A percentile compares a stretch with the other conserved stretches of the same genome.
Evolutionary conservation across 2,888 invertebrate species (phyloP).

Genomic region (Taphrorychus bicolor): DNA sequence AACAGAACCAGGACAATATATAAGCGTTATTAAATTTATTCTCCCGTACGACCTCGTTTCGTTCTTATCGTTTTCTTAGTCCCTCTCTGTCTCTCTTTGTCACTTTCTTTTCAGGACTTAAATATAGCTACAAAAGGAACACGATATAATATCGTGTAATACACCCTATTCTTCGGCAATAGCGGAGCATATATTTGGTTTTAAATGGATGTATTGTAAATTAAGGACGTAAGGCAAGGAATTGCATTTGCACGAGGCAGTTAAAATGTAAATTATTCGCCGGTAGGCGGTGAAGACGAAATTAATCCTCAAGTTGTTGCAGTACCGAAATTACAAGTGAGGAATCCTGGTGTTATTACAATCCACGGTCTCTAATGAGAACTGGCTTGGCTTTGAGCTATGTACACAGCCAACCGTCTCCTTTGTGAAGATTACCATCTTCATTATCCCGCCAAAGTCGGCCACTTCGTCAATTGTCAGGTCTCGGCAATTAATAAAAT

Average conservation of each 20-base stretch:
- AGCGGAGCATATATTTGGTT: too few species aligned
- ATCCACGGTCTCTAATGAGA: background rate
- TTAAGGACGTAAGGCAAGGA: slow-evolving; percentile 13
- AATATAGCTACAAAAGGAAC: too few species aligned
- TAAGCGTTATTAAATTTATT: slow-evolving; percentile 33
- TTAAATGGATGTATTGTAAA: slow-evolving; percentile 1
- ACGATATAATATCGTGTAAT: too few species aligned
- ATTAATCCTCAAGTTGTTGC: slow-evolving; percentile 13
- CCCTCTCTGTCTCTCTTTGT: too few species aligned
- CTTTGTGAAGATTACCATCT: slow-evolving; percentile 1
- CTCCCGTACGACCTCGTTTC: background rate
- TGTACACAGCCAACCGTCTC: background rate
- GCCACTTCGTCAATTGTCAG: slow-evolving; percentile 2
- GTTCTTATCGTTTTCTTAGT: too few species aligned
- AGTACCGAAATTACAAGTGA: slow-evolving; percentile 1
- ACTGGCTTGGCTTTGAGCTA: background rate
- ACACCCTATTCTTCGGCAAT: too few species aligned
- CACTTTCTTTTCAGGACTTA: too few species aligned
- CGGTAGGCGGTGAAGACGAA: slow-evolving; percentile 4
- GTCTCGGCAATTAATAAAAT: background rate
- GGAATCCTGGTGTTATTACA: background rate
- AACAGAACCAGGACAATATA: slow-evolving; percentile 25
- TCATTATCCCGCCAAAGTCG: background rate
- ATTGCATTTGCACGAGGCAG: slow-evolving; percentile 20
- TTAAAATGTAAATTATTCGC: slow-evolving; percentile 30